A percentile compares a stretch with the other conserved stretches of the same genome.
These are phyloP conservation scores for Malachius bipustulatus DNA, from an alignment of 2,888 invertebrate genomes.

Conservation along the genomic window DNA sequence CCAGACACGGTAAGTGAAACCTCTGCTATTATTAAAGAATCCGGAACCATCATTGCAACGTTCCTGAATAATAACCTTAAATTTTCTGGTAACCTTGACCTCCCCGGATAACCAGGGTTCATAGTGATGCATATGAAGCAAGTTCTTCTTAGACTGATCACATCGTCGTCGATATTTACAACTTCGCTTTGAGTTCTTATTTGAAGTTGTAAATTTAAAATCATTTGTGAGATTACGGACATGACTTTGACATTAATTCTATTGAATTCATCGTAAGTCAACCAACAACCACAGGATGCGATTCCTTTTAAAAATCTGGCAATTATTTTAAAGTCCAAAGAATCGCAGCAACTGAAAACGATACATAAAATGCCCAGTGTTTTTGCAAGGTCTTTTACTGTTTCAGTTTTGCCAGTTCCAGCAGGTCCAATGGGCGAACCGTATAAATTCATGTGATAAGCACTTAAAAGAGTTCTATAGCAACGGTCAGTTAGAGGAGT, in stretches of 20 bases:
- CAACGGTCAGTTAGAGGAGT: conserved; percentile 63
- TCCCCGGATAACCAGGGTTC: conserved; percentile 59
- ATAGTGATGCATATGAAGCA: conserved; percentile 65
- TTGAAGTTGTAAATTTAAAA: conserved; percentile 59
- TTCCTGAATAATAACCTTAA: conserved; percentile 67
- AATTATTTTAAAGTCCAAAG: conserved; percentile 70
- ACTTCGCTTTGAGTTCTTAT: conserved; percentile 46
- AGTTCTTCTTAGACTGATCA: conserved; percentile 50
- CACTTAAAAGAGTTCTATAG: conserved; percentile 66
- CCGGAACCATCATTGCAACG: conserved; percentile 75
- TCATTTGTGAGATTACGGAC: conserved; percentile 69
- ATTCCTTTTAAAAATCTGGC: conserved; percentile 69
- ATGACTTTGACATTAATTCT: conserved; percentile 65
- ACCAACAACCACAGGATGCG: conserved; percentile 70
- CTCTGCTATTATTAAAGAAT: conserved; percentile 70
- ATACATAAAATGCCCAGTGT: conserved; percentile 77
- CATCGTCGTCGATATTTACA: conserved; percentile 64
- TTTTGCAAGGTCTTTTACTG: conserved; percentile 79
- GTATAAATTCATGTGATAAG: conserved; percentile 64
- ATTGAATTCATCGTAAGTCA: conserved; percentile 75
- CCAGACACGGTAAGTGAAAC: conserved; percentile 67
- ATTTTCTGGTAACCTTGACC: conserved; percentile 69
- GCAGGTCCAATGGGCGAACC: conserved; percentile 69
- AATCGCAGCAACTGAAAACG: conserved; percentile 71
- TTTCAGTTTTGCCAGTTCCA: conserved; percentile 76